Conservation (phyloP, 2,888 invertebrate species). For the Nemurella pictetii region DNA sequence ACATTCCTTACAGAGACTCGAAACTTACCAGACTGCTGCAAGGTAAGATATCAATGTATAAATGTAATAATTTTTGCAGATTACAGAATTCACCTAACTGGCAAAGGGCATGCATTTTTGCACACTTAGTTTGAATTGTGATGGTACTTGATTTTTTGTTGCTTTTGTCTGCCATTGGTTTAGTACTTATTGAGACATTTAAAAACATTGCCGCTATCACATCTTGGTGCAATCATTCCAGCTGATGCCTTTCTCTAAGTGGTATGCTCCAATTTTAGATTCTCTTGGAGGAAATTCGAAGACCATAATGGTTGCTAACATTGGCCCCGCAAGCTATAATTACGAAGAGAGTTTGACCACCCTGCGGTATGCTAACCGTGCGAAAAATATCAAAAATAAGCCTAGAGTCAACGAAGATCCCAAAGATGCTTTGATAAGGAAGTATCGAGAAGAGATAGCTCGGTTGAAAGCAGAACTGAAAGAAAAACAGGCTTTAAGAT, state of each 20-base stretch:
- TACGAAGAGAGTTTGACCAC: constrained; percentile 97
- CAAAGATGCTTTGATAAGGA: constrained; percentile 93
- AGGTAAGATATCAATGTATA: constrained; percentile 48
- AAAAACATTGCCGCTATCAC: too few species aligned
- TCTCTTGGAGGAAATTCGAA: constrained; percentile 98
- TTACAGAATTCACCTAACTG: too few species aligned
- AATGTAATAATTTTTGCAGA: too few species aligned
- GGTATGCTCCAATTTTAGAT: constrained; percentile 68
- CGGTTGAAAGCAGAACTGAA: constrained; percentile 57
- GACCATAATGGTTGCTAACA: constrained; percentile 99
- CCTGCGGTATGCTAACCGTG: constrained; percentile 93
- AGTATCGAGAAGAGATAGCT: constrained; percentile 94
- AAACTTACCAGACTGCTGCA: constrained; percentile 94
- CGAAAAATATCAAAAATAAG: constrained; percentile 98
- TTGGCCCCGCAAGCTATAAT: constrained; percentile 97
- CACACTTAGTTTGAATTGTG: too few species aligned
- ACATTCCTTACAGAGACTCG: constrained; percentile 97
- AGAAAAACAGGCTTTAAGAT: background rate
- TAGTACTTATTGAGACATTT: too few species aligned
- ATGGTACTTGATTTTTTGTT: too few species aligned
- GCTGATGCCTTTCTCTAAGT: too few species aligned
- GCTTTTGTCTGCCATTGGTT: too few species aligned
- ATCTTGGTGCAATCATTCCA: too few species aligned
- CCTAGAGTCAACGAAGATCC: constrained; percentile 99
- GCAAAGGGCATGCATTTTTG: too few species aligned